phyloP scores from a whole-genome alignment of 2,113 vertebrate genomes.

The Polyodon spathula region DNA sequence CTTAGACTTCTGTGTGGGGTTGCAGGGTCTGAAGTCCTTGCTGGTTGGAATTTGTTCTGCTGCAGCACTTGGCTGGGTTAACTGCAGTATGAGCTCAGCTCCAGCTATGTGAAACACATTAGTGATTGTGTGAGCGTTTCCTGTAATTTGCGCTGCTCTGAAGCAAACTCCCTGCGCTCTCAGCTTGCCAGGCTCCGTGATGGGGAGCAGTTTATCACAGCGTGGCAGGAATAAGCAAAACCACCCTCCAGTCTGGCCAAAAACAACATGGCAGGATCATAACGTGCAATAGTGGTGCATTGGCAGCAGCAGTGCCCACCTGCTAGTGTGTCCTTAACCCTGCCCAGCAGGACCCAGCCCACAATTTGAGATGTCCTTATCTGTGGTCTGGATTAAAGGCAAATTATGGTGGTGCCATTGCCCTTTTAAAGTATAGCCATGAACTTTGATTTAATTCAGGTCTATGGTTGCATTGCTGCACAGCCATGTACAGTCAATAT shows the following conservation, averaged over 20 bases:
- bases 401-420: too few species aligned
- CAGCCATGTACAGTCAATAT: too few species aligned
- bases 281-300: too few species aligned
- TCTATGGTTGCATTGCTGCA: too few species aligned
- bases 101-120: conserved; percentile 48
- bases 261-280: too few species aligned
- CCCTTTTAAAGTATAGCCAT: too few species aligned
- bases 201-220: conserved; percentile 33
- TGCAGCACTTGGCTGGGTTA: conserved; percentile 6
- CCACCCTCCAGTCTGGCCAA: neutral
- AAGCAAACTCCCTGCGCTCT: neutral
- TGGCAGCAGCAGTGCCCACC: too few species aligned
- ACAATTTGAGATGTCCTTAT: too few species aligned
- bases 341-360: too few species aligned
- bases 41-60: neutral
- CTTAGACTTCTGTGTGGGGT: neutral
- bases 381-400: too few species aligned
- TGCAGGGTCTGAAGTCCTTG: neutral
- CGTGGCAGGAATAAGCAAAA: conserved; percentile 31
- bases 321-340: too few species aligned
- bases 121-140: conserved; percentile 41
- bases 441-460: too few species aligned
- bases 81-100: conserved; percentile 1
- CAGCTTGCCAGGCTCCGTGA: conserved; percentile 27
- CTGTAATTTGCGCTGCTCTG: conserved; percentile 29